Base-by-base conservation (phyloP, 1,140 invertebrate species). In the Colletes gigas region DNA sequence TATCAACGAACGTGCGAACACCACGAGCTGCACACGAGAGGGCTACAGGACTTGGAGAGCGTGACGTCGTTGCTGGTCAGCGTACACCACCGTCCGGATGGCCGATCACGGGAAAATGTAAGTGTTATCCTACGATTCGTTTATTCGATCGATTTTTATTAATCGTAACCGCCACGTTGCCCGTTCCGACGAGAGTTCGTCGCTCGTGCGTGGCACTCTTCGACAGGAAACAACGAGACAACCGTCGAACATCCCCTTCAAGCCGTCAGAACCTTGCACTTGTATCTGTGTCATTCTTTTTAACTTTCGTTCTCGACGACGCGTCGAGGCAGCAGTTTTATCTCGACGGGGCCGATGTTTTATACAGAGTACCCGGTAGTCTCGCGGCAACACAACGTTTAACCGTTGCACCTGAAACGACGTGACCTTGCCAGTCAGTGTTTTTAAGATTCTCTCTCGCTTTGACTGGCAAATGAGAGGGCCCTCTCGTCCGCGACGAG, bases 101-200 rank as follows among this genome's bases (percentile, higher is more conserved):
- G 84, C 85, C 60, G 84, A 87, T 41, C 81, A 83, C 50, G 67
- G 81, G 44, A 87, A 87, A 78, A 87, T 87, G 85, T 87, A 41
- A 87, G 85, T 73, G 52, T 75, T 60, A 55, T 9, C 52, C 19
- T 65, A 9, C 30, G 39, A 80, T 75, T 68, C 17, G 15, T 30
- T 39, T 30, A 65, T 65, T 47, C 30, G 39, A 72, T 72, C 69
- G 76, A 62, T 54, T 30, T 1, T 44, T 73, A n/a, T 9, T 19
- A 3, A 41, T 54, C 30, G 39, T 2, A 30, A 39, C 4, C 21
- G 17, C 15, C 60, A 8, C 39, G 21, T 17, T 9, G 39, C 19
- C 9, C 9, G 10, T 63, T 10, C 59, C 7, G 7, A n/a, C 15
- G n/a, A n/a, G 4, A 57, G 15, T 17, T 14, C 10, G 60, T 52